phyloP scores from a whole-genome alignment of 2,888 invertebrate genomes.

The Timema cristinae region DNA sequence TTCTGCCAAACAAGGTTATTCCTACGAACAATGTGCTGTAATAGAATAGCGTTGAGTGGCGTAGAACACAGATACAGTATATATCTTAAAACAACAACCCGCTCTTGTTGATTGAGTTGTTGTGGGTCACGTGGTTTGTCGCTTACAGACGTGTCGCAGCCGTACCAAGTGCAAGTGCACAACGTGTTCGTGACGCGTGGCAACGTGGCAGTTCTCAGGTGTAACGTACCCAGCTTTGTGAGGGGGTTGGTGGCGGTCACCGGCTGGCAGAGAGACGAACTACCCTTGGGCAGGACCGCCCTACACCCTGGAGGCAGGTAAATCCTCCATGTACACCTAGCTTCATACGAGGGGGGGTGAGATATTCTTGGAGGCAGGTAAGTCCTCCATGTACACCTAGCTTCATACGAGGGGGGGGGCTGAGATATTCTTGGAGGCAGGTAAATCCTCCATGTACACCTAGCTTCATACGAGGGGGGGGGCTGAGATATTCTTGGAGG shows the following conservation, averaged over 20 bases:
- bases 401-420: neutral
- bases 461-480: neutral
- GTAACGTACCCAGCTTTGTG: constrained; percentile 35
- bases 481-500: too few species aligned
- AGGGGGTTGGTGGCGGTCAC: constrained; percentile 31
- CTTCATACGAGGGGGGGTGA: neutral
- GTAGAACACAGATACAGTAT: too few species aligned
- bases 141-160: constrained; percentile 35
- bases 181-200: constrained; percentile 38
- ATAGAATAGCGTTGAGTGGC: too few species aligned
- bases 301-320: constrained; percentile 35
- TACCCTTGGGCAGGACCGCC: constrained; percentile 30
- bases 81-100: too few species aligned
- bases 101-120: too few species aligned
- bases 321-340: neutral
- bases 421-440: too few species aligned
- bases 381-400: neutral
- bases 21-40: too few species aligned
- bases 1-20: too few species aligned
- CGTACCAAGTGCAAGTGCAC: constrained; percentile 38
- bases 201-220: constrained; percentile 40
- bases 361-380: neutral
- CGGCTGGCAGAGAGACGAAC: constrained; percentile 38
- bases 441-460: neutral
- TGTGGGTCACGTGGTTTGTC: neutral